phyloP scores from a whole-genome alignment of 2,888 invertebrate species.

The Drosophila kanekoi region DNA sequence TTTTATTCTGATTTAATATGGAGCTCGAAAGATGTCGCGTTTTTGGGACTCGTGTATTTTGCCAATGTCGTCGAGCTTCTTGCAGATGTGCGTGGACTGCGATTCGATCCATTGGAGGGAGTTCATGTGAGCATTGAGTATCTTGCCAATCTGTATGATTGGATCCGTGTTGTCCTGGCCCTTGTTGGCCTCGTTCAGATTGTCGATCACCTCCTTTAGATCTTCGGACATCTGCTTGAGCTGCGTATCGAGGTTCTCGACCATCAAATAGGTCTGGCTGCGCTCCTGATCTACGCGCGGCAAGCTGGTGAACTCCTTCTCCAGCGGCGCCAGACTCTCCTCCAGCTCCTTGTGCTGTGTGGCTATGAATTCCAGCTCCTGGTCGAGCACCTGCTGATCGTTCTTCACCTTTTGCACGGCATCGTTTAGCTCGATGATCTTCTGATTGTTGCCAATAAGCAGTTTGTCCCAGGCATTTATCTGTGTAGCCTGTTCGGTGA shows the following conservation, averaged over 20 bases:
- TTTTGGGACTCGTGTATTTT: slow-evolving; percentile 92
- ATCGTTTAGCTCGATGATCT: slow-evolving; percentile 94
- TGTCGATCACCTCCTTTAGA: slow-evolving; percentile 97
- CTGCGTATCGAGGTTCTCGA: slow-evolving; percentile 96
- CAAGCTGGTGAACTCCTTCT: slow-evolving; percentile 90
- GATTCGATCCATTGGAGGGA: slow-evolving; percentile 97
- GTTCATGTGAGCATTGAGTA: slow-evolving; percentile 98
- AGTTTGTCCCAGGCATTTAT: slow-evolving; percentile 98
- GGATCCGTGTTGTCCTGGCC: slow-evolving; percentile 94
- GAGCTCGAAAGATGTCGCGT: slow-evolving; percentile 90
- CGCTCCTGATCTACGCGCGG: slow-evolving; percentile 93
- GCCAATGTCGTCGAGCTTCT: slow-evolving; percentile 92
- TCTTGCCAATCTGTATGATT: slow-evolving; percentile 95
- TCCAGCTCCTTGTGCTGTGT: slow-evolving; percentile 97
- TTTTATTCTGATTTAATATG: slow-evolving; percentile 81
- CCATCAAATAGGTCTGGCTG: slow-evolving; percentile 95
- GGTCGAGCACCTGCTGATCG: slow-evolving; percentile 95
- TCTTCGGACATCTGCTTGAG: slow-evolving; percentile 97
- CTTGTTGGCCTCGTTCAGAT: slow-evolving; percentile 94
- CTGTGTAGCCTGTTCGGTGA: slow-evolving; percentile 97
- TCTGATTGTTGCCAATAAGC: slow-evolving; percentile 95
- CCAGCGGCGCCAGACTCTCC: slow-evolving; percentile 93
- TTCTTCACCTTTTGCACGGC: slow-evolving; percentile 95
- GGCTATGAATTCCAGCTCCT: slow-evolving; percentile 96
- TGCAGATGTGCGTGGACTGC: slow-evolving; percentile 91